Evolutionary conservation across 2,888 invertebrate genomes (phyloP).

Genomic region (Trisateles emortualis): DNA sequence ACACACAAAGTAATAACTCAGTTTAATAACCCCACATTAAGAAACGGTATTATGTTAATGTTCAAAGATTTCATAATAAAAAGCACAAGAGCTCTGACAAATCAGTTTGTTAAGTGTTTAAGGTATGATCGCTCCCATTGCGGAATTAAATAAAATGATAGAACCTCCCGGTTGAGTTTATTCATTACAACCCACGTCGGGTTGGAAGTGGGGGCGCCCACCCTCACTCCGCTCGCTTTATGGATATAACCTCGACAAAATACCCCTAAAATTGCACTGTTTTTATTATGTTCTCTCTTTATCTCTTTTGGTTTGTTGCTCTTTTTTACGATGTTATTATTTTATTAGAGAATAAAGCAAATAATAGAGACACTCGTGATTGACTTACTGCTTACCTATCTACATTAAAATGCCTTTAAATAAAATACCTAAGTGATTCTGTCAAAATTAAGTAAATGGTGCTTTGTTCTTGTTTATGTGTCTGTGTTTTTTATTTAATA

Average conservation of each 20-base stretch:
- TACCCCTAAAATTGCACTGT: constrained; percentile 87
- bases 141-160: constrained; percentile 82
- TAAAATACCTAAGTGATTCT: not conserved
- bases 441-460: too few species aligned
- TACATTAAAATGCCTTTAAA: constrained; percentile 18
- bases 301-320: constrained; percentile 85
- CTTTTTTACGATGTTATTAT: constrained; percentile 82
- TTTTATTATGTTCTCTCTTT: constrained; percentile 86
- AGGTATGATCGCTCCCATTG: constrained; percentile 78
- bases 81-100: constrained; percentile 50
- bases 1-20: not conserved
- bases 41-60: constrained; percentile 30
- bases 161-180: constrained; percentile 83
- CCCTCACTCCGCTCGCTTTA: constrained; percentile 79
- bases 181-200: constrained; percentile 82
- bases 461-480: not conserved
- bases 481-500: not conserved
- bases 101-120: constrained; percentile 64
- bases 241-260: constrained; percentile 87
- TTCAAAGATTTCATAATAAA: constrained; percentile 18
- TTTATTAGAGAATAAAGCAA: constrained; percentile 76
- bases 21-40: not conserved
- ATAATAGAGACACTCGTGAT: constrained; percentile 54
- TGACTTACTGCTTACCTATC: constrained; percentile 30
- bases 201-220: constrained; percentile 55